Conservation (phyloP, 2,888 invertebrate genomes). For the Antheraea assamensis region DNA sequence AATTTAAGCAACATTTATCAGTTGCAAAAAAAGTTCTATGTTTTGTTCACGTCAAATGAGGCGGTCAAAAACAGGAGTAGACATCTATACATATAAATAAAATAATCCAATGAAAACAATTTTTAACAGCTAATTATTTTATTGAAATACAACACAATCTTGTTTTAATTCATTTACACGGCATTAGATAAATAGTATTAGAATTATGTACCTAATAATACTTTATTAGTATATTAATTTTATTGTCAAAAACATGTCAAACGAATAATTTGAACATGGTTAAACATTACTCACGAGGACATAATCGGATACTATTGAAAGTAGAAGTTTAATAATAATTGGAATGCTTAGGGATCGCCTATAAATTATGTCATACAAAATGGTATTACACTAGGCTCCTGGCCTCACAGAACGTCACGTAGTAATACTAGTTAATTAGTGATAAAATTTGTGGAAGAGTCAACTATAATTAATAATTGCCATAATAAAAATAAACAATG, state of each 20-base stretch:
- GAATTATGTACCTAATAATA: slow-evolving; percentile 65
- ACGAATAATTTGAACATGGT: slow-evolving; percentile 47
- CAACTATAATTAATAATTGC: not conserved
- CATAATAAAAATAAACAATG: not conserved
- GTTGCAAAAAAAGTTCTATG: too few species aligned
- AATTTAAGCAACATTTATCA: too few species aligned
- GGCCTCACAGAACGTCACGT: not conserved
- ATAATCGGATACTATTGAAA: not conserved
- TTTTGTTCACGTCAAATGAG: not conserved
- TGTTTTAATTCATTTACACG: slow-evolving; percentile 63
- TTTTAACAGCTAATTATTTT: slow-evolving; percentile 70
- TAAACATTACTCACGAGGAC: slow-evolving; percentile 35
- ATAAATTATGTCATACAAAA: not conserved
- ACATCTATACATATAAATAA: too few species aligned
- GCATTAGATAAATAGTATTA: slow-evolving; percentile 63
- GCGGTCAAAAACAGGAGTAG: not conserved
- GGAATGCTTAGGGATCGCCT: not conserved
- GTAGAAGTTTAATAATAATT: slow-evolving; percentile 15
- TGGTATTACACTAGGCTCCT: too few species aligned
- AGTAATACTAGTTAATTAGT: not conserved
- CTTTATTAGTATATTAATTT: slow-evolving; percentile 54
- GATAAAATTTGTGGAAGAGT: not conserved
- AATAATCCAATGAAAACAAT: slow-evolving; percentile 27
- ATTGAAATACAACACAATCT: slow-evolving; percentile 78
- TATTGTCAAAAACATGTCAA: slow-evolving; percentile 10